Conservation (phyloP, 2,888 invertebrate species). For the Vesta saturnalis region DNA sequence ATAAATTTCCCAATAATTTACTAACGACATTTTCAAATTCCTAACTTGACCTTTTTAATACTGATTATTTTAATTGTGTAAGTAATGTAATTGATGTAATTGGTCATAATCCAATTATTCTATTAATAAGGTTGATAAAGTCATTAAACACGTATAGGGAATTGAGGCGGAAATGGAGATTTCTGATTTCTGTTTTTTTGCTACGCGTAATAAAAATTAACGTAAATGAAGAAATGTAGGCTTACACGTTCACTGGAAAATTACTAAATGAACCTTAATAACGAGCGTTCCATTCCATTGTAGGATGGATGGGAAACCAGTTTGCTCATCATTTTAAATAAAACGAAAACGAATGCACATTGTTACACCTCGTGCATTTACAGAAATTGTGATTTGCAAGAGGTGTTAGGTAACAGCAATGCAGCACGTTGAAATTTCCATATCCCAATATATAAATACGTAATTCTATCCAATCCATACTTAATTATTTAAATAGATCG, state of each 20-base stretch:
- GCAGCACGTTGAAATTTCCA: background rate
- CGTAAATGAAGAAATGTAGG: constrained; percentile 1
- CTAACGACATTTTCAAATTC: background rate
- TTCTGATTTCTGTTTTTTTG: too few relatives aligned
- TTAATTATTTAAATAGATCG: background rate
- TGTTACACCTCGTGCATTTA: background rate
- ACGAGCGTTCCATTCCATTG: background rate
- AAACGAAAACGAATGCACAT: background rate
- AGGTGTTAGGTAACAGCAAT: background rate
- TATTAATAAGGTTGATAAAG: background rate
- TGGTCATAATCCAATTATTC: background rate
- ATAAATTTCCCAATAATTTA: background rate
- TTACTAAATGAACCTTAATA: background rate
- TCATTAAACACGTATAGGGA: too few relatives aligned
- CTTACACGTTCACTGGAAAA: background rate
- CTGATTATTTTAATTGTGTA: background rate
- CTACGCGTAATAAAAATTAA: too few relatives aligned
- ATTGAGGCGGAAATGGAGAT: too few relatives aligned
- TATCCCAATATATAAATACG: background rate
- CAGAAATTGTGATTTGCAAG: background rate
- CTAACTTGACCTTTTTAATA: background rate
- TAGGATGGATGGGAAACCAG: background rate
- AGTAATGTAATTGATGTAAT: background rate
- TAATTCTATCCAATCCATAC: background rate
- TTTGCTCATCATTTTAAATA: constrained; percentile 13